phyloP scores from a whole-genome alignment of 2,797 vertebrate genomes.

The Enteromius anoplus region DNA sequence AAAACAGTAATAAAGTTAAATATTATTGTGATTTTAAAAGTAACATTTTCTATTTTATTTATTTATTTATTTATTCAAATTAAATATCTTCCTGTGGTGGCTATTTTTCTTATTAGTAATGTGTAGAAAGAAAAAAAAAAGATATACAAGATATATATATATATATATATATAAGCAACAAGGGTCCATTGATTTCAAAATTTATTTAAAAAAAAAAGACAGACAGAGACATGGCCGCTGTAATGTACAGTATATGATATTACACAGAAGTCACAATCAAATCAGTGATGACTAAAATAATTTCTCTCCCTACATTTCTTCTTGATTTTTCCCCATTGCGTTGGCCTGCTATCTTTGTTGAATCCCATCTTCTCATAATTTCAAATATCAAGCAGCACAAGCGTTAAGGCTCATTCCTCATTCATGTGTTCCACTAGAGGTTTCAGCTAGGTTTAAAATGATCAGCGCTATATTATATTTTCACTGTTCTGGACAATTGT shows the following conservation, averaged over 20 bases:
- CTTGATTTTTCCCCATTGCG: not conserved
- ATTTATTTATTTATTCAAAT: too few relatives aligned
- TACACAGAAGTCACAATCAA: not conserved
- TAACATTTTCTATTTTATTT: too few relatives aligned
- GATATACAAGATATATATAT: too few relatives aligned
- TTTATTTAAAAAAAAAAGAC: too few relatives aligned
- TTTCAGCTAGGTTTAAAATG: slow-evolving; percentile 18
- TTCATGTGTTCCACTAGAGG: not conserved
- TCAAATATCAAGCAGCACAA: not conserved
- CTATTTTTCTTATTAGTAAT: too few relatives aligned
- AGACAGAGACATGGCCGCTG: not conserved
- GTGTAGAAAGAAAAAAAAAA: too few relatives aligned
- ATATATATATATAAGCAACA: not conserved
- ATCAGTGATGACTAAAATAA: not conserved
- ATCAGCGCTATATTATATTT: not conserved
- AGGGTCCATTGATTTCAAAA: too few relatives aligned
- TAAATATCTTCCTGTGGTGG: not conserved
- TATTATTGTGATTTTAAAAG: not conserved
- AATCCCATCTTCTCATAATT: not conserved
- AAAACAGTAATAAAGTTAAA: not conserved
- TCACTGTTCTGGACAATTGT: slow-evolving; percentile 39
- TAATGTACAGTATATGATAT: not conserved
- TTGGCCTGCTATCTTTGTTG: not conserved
- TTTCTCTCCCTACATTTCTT: not conserved
- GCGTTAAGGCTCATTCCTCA: not conserved